Evolutionary conservation across 2,797 vertebrate genomes (phyloP).

Genomic region (Microcaecilia unicolor): DNA sequence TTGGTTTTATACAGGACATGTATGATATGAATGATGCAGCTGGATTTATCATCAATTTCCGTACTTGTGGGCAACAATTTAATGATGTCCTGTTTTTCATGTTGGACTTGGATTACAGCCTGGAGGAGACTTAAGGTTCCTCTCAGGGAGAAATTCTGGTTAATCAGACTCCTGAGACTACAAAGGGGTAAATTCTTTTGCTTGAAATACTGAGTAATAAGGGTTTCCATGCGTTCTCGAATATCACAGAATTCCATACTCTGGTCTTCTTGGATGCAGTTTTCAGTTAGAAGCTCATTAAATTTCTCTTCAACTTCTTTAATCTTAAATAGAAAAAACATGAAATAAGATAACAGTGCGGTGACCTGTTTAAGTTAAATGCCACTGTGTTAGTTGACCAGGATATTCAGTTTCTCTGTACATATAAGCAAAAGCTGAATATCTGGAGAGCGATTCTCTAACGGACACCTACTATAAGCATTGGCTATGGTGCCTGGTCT

Average conservation of each 20-base stretch:
- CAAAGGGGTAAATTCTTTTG: not conserved
- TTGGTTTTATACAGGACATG: slow-evolving; percentile 2
- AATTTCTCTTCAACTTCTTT: too few relatives aligned
- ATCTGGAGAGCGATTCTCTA: too few relatives aligned
- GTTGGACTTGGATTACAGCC: slow-evolving; percentile 2
- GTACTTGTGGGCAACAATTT: not conserved
- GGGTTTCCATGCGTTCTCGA: slow-evolving; percentile 4
- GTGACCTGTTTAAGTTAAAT: too few relatives aligned
- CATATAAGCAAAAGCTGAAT: too few relatives aligned
- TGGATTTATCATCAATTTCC: slow-evolving; percentile 4
- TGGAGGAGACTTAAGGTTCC: slow-evolving; percentile 11
- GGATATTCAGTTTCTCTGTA: too few relatives aligned
- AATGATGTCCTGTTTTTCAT: not conserved
- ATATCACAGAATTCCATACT: not conserved
- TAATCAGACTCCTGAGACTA: slow-evolving; percentile 4
- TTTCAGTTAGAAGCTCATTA: not conserved
- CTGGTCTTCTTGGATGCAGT: slow-evolving; percentile 14
- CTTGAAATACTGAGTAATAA: slow-evolving; percentile 6
- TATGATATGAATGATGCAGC: slow-evolving; percentile 2
- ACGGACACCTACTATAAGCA: too few relatives aligned
- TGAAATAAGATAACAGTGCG: too few relatives aligned
- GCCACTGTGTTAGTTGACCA: too few relatives aligned
- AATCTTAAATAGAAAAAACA: too few relatives aligned
- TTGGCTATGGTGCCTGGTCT: too few relatives aligned
- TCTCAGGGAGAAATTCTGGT: slow-evolving; percentile 11